Conservation (phyloP, 2,113 vertebrate genomes). For the Chiloscyllium plagiosum region DNA sequence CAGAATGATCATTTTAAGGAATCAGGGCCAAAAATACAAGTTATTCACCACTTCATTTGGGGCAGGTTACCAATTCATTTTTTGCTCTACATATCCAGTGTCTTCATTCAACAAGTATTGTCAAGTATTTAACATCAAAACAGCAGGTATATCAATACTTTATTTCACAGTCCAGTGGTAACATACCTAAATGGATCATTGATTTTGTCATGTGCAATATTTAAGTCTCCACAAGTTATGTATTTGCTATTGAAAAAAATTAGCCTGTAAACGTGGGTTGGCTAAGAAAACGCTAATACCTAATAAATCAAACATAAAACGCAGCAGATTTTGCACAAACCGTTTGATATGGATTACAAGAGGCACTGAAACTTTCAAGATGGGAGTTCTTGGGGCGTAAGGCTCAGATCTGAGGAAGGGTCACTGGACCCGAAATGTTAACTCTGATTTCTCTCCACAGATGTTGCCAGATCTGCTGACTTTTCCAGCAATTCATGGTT, state of each 20-base stretch:
- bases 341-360: background rate
- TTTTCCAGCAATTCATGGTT: too few relatives aligned
- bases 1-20: background rate
- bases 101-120: background rate
- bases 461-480: too few relatives aligned
- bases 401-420: too few relatives aligned
- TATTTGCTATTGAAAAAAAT: background rate
- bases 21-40: background rate
- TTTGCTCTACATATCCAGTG: background rate
- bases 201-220: background rate
- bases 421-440: too few relatives aligned
- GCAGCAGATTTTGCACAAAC: background rate
- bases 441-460: too few relatives aligned
- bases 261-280: background rate
- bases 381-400: too few relatives aligned
- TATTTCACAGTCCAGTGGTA: background rate
- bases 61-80: background rate
- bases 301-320: background rate
- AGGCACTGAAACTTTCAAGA: too few relatives aligned
- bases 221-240: background rate
- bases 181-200: background rate
- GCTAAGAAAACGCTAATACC: background rate
- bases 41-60: background rate
- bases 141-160: background rate
- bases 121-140: background rate